Base-by-base conservation (phyloP, 2,888 invertebrate genomes). In the Anodontia alba region DNA sequence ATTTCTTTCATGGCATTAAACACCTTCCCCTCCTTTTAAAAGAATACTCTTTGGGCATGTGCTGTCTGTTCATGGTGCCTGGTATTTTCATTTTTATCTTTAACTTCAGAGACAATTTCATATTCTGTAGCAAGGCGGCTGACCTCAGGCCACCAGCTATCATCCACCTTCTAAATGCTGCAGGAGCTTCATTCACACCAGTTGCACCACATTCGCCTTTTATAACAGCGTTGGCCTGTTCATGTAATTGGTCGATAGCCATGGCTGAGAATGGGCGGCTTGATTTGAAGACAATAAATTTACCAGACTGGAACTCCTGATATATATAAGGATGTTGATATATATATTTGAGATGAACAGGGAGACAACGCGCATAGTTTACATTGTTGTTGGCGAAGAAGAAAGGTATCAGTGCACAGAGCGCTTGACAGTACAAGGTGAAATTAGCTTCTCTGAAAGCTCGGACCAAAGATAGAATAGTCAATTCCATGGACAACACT, bases 121-220 rank as follows among this genome's bases (percentile, higher is more conserved):
- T n/a, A n/a, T n/a, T n/a, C n/a, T n/a, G n/a, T n/a, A 17, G 33
- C 73, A 15, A 89, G 29, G 15, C 67, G 67, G 51, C 76, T 81
- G 1, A 87, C 74, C 73, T 90, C 84, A 31, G 88, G 89, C 31
- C n/a, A n/a, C 87, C 85, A 67, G 86, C 73, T 26, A 89, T 72
- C 87, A 87, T 89, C 90, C 90, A 91, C 49, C 90, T 75, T 49
- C 76, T 49, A 12, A 90, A 80, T 57, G 78, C 81, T 71, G 80
- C 29, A 33, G 76, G 79, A 68, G 87, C 74, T 69, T 89, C 89
- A 36, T 82, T 87, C 51, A 90, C 1, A 3, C 89, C 88, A 66
- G 89, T 71, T 10, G 83, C 88, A 29, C 84, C 84, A 26, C 88
- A 86, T 57, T 91, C 87, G 38, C 76, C 88, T 80, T 89, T 91